phyloP scores from a whole-genome alignment of 2,113 vertebrate genomes.

The Tursiops truncatus region DNA sequence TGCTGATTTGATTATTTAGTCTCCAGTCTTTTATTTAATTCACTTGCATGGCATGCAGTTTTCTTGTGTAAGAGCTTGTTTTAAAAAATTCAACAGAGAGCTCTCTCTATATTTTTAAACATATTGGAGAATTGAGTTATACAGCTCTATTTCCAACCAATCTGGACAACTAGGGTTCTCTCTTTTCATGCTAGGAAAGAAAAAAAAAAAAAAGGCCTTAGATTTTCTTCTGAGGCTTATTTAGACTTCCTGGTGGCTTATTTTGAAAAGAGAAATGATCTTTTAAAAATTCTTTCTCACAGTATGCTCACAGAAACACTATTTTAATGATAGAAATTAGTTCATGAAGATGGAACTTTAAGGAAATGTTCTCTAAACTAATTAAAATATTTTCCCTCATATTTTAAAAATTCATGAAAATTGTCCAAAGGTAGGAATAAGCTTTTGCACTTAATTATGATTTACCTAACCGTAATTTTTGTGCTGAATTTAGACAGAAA shows the following conservation, averaged over 20 bases:
- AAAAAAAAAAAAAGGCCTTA: not conserved
- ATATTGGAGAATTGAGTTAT: slow-evolving; percentile 23
- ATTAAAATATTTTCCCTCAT: not conserved
- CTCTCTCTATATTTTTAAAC: slow-evolving; percentile 42
- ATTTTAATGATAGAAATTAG: slow-evolving; percentile 21
- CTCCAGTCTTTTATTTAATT: slow-evolving; percentile 20
- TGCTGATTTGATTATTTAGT: slow-evolving; percentile 28
- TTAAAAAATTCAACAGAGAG: slow-evolving; percentile 33
- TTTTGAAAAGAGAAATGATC: slow-evolving; percentile 45
- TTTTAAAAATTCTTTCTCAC: not conserved
- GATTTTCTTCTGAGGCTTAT: not conserved
- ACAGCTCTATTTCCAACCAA: not conserved
- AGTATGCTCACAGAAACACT: slow-evolving; percentile 1
- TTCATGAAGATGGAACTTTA: slow-evolving; percentile 34
- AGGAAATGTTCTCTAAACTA: not conserved
- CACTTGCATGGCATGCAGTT: not conserved
- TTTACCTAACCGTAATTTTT: slow-evolving; percentile 1
- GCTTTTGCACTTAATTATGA: not conserved
- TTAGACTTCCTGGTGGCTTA: not conserved
- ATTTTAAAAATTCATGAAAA: slow-evolving; percentile 45
- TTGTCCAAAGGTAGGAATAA: not conserved
- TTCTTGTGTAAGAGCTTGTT: slow-evolving; percentile 17
- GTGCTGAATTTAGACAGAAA: slow-evolving; percentile 10
- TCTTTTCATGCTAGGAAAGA: slow-evolving; percentile 6
- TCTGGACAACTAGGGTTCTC: not conserved